phyloP scores from a whole-genome alignment of 2,113 vertebrate species.

The Rynchops niger region DNA sequence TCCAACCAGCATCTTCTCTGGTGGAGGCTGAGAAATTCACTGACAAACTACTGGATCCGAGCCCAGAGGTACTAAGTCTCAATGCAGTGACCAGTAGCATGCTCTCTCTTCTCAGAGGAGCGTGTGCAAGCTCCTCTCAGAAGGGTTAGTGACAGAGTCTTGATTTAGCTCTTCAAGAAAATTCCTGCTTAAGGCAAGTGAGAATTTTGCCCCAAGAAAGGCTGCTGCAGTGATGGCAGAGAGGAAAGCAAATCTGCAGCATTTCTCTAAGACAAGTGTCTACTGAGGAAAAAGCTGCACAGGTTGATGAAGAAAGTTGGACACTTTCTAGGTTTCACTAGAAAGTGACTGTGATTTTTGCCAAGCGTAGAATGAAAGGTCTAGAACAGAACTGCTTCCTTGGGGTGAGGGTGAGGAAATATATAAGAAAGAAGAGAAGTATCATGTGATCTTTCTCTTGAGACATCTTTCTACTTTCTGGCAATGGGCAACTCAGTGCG shows the following conservation, averaged over 20 bases:
- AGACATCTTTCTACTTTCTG: background rate
- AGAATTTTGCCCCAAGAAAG: background rate
- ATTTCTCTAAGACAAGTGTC: background rate
- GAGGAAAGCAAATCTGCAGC: background rate
- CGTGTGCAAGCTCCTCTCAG: background rate
- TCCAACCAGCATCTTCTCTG: background rate
- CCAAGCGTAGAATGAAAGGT: background rate
- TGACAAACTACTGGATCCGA: background rate
- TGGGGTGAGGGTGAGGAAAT: background rate
- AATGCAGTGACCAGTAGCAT: background rate
- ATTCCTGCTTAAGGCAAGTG: background rate
- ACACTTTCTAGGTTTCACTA: background rate
- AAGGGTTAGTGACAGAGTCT: background rate
- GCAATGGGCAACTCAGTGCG: background rate
- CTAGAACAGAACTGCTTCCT: background rate
- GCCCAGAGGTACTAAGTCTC: background rate
- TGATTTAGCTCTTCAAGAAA: background rate
- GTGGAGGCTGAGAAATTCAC: background rate
- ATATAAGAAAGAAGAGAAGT: background rate
- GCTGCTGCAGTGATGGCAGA: background rate
- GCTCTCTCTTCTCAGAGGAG: background rate
- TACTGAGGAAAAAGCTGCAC: background rate
- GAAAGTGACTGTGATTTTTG: background rate
- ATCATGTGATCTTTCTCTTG: background rate
- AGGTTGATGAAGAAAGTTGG: background rate